Conservation (phyloP, 1,140 invertebrate genomes). For the Tetramorium parvispinum region DNA sequence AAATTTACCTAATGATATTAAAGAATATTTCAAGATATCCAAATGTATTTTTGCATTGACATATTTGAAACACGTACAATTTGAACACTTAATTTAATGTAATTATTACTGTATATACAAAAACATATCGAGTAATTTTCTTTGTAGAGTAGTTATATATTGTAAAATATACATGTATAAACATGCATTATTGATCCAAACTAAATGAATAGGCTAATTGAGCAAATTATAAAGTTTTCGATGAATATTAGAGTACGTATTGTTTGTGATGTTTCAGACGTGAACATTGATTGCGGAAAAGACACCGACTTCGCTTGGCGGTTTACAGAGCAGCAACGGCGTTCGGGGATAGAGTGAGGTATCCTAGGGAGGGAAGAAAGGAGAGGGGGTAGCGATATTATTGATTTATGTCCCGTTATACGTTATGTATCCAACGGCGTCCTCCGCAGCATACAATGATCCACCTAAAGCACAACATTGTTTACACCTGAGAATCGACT, state of each 20-base stretch:
- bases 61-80: not conserved
- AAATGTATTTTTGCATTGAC: not conserved
- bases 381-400: conserved; percentile 81
- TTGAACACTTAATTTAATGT: not conserved
- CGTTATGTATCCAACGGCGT: conserved; percentile 81
- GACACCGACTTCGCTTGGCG: conserved; percentile 76
- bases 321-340: conserved; percentile 77
- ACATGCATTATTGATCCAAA: not conserved
- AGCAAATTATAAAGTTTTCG: conserved; percentile 56
- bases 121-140: not conserved
- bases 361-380: conserved; percentile 70
- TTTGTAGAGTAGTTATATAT: not conserved
- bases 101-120: not conserved
- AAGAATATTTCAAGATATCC: not conserved
- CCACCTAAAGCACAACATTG: conserved; percentile 70
- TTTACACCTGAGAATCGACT: conserved; percentile 35
- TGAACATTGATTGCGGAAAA: conserved; percentile 84
- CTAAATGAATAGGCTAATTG: conserved; percentile 14
- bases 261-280: conserved; percentile 78
- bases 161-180: not conserved
- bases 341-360: conserved; percentile 66
- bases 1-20: not conserved
- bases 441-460: conserved; percentile 77
- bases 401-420: conserved; percentile 84
- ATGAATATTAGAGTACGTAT: conserved; percentile 61